Base-by-base conservation (phyloP, 2,113 vertebrate genomes). In the Leptodactylus fuscus region DNA sequence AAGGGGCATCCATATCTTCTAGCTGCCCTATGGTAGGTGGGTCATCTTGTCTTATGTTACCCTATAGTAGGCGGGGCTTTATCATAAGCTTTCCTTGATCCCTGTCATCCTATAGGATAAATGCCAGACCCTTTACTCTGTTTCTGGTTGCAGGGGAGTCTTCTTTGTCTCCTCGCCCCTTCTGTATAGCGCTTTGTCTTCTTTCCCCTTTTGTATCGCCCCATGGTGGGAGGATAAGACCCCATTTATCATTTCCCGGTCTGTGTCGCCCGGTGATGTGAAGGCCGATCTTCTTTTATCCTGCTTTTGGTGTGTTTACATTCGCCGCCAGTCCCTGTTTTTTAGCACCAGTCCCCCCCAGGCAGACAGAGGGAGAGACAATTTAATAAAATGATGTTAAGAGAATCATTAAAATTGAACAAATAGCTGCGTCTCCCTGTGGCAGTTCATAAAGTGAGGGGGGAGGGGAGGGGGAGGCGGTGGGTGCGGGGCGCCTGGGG, bases 341-440 rank as follows among this genome's bases (percentile, higher is more conserved):
- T 60, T 44, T 36, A 55, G 49, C 53, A 24, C 18, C 4, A 34
- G 24, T 0, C 29, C 74, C 58, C 46, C 60, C 58, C 44, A 20
- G 73, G 82, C 73, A 78, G 41, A 55, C 29, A 1, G 83, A 85
- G 29, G 15, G 74, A 38, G 75, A 85, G 83, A 79, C 75, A 77
- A 67, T 85, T 78, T 85, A 85, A 85, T 85, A 85, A 85, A 85
- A 38, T 41, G 83, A 79, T 78, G 58, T 85, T 69, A 85, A 78
- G 75, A 85, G 83, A 85, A 85, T 85, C 83, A 85, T 85, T 85
- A 85, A 85, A 78, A 78, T 65, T 79, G 83, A 69, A 85, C 83
- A 79, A 85, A 85, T 85, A 85, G 82, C 73, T 67, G 44, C 46
- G 10, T 18, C 22, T 85, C 83, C 83, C 75, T 44, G 27, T 79